Conservation (phyloP, 2,113 vertebrate genomes). For the Oreocharis arfaki region DNA sequence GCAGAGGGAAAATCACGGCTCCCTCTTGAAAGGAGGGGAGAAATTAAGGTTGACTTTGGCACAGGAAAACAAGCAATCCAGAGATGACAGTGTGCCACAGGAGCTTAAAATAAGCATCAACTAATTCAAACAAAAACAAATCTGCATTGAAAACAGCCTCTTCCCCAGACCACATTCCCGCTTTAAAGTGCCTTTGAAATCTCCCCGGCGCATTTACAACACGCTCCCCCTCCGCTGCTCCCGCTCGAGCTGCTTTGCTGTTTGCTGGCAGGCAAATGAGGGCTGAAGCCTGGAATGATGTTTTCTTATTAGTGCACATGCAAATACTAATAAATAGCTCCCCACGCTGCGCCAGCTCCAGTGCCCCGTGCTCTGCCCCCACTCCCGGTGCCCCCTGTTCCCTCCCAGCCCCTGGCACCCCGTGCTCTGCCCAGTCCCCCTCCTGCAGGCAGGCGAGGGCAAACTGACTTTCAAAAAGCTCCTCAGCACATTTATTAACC, state of each 20-base stretch:
- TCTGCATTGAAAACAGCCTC: conserved; percentile 37
- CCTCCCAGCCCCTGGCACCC: neutral
- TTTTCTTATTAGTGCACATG: neutral
- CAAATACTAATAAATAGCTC: neutral
- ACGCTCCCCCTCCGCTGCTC: neutral
- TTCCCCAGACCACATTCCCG: conserved; percentile 15
- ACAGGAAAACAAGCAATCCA: conserved; percentile 43
- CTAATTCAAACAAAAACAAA: conserved; percentile 60
- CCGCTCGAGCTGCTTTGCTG: neutral
- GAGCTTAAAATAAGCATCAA: conserved; percentile 60
- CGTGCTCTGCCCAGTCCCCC: neutral
- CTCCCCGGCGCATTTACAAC: conserved; percentile 21
- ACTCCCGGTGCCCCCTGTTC: neutral
- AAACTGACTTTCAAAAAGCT: accelerated
- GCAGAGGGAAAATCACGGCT: conserved; percentile 30
- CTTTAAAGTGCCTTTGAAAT: conserved; percentile 57
- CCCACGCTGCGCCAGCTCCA: accelerated
- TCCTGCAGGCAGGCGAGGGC: neutral
- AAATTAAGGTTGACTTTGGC: conserved; percentile 41
- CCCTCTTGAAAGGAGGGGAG: conserved; percentile 44
- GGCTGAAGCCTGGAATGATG: neutral
- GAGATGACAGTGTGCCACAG: conserved; percentile 36
- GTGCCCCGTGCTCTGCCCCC: neutral
- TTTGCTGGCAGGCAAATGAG: neutral
- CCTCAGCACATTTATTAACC: too few relatives aligned